Conservation (phyloP, 2,888 invertebrate species). For the Nephrotoma flavescens region DNA sequence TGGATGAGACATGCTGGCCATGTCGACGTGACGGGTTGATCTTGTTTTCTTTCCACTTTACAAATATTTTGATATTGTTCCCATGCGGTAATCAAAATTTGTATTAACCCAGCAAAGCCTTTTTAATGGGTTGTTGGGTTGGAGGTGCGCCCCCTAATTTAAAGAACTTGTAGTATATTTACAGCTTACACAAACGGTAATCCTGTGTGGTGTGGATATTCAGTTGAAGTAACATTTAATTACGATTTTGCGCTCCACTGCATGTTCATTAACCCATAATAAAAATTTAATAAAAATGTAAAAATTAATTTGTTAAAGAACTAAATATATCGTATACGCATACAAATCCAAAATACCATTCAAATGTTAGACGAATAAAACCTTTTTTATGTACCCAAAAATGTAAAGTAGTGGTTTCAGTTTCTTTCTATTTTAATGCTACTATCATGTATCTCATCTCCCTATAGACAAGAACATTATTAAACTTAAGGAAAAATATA, state of each 20-base stretch:
- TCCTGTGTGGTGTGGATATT: too few species aligned
- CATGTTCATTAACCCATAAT: background rate
- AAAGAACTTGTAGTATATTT: too few species aligned
- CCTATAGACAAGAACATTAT: background rate
- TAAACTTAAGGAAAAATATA: background rate
- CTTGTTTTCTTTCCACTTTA: too few species aligned
- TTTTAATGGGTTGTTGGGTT: too few species aligned
- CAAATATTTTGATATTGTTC: too few species aligned
- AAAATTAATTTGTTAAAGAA: background rate
- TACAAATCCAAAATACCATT: background rate
- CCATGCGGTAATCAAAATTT: too few species aligned
- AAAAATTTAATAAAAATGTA: background rate
- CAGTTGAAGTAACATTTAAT: too few species aligned
- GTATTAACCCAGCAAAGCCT: too few species aligned
- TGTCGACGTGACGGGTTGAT: too few species aligned
- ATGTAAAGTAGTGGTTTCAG: background rate
- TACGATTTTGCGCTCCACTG: background rate
- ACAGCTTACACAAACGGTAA: too few species aligned
- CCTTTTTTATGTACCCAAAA: background rate
- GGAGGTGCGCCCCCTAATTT: too few species aligned
- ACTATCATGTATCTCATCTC: background rate
- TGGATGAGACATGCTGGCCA: too few species aligned
- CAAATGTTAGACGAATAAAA: background rate
- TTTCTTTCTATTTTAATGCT: background rate
- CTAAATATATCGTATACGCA: background rate